Percentiles rank a stretch among this genome's conserved stretches.
Conservation (phyloP, 1,140 invertebrate species). For the Physella acuta region DNA sequence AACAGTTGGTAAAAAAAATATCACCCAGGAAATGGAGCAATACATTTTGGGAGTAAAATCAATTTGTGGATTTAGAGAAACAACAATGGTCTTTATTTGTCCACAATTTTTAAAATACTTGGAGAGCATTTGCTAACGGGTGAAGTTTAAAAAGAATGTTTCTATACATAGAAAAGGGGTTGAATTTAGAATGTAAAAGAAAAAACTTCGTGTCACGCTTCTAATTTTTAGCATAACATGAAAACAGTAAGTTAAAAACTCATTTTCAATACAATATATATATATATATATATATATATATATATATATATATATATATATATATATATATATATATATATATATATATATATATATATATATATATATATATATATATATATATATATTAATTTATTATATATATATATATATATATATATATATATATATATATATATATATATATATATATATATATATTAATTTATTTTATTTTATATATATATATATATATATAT, state of each 20-base stretch:
- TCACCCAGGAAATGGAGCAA: too few species aligned
- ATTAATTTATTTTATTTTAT: not conserved
- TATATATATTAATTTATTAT: not conserved
- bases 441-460: not conserved
- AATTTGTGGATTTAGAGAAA: too few species aligned
- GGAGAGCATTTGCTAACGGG: not conserved
- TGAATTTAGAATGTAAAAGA: not conserved
- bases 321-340: not conserved
- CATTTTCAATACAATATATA: not conserved
- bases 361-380: not conserved
- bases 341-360: not conserved
- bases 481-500: not conserved
- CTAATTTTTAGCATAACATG: not conserved
- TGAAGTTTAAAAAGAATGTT: too few species aligned
- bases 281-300: not conserved
- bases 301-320: not conserved
- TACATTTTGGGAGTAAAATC: too few species aligned
- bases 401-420: not conserved
- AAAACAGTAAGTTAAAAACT: not conserved
- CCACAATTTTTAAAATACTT: not conserved
- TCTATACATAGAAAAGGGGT: not conserved
- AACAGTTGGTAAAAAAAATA: too few species aligned
- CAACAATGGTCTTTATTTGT: not conserved
- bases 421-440: not conserved
- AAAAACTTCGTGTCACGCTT: not conserved